A percentile compares a stretch with the other conserved stretches of the same genome.
These are phyloP conservation scores for Chitala chitala DNA, from an alignment of 2,113 vertebrate genomes.

Conservation along the genomic window DNA sequence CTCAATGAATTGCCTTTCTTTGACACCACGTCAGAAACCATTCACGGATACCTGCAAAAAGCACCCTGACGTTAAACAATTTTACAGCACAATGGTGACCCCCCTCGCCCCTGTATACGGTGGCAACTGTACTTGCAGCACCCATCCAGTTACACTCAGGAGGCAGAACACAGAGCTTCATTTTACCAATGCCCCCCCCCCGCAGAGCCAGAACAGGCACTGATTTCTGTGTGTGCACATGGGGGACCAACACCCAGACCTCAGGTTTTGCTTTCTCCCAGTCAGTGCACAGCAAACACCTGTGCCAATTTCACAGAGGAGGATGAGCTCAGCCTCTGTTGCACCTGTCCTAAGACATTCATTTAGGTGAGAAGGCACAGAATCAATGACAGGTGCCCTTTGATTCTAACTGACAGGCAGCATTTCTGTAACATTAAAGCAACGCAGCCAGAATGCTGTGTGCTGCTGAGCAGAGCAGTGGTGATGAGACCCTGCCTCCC, in stretches of 20 bases:
- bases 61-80: background rate
- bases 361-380: background rate
- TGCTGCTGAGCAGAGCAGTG: background rate
- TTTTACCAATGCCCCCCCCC: too few species aligned
- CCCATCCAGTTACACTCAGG: background rate
- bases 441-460: background rate
- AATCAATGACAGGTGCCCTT: background rate
- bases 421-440: background rate
- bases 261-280: too few species aligned
- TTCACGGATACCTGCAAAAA: conserved; percentile 2
- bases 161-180: background rate
- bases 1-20: background rate
- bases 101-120: background rate
- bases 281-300: background rate
- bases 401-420: background rate
- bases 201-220: too few species aligned
- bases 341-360: background rate
- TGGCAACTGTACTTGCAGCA: background rate
- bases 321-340: background rate
- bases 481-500: background rate
- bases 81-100: conserved; percentile 10
- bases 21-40: background rate
- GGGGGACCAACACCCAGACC: too few species aligned
- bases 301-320: too few species aligned
- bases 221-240: too few species aligned